Evolutionary conservation across 1,140 invertebrate species (phyloP).

Genomic region (Euura saliciscinereae): DNA sequence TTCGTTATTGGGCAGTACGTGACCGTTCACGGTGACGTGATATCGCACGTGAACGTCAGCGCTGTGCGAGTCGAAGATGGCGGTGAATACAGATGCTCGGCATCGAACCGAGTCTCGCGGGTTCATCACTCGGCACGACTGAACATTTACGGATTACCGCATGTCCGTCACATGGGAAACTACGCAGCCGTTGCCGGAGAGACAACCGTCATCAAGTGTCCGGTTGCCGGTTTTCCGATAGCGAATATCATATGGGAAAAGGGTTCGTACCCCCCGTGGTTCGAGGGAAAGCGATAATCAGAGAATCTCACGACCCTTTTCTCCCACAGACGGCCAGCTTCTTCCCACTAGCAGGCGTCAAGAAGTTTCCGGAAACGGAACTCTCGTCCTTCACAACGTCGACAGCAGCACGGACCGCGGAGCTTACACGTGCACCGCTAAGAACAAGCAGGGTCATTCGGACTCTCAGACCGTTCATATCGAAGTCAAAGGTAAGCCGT

Average conservation of each 20-base stretch:
- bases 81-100: slow-evolving; percentile 88
- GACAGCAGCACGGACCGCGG: slow-evolving; percentile 79
- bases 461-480: slow-evolving; percentile 83
- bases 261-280: slow-evolving; percentile 63
- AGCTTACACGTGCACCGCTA: slow-evolving; percentile 88
- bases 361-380: slow-evolving; percentile 85
- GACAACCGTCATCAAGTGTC: slow-evolving; percentile 87
- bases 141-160: slow-evolving; percentile 90
- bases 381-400: slow-evolving; percentile 71
- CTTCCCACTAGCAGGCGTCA: slow-evolving; percentile 87
- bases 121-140: slow-evolving; percentile 82
- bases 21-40: slow-evolving; percentile 89
- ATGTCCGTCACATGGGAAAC: slow-evolving; percentile 89
- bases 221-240: slow-evolving; percentile 92
- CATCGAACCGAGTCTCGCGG: slow-evolving; percentile 79
- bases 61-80: slow-evolving; percentile 88
- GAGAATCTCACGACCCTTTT: slow-evolving; percentile 35
- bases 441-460: slow-evolving; percentile 81
- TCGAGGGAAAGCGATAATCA: background rate
- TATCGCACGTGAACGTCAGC: slow-evolving; percentile 94
- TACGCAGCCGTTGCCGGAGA: slow-evolving; percentile 88
- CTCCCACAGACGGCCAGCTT: slow-evolving; percentile 72
- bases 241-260: slow-evolving; percentile 88
- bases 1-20: slow-evolving; percentile 91
- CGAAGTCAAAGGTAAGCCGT: slow-evolving; percentile 78